A percentile compares a stretch with the other conserved stretches of the same genome.
Conservation (phyloP, 2,797 vertebrate species). For the Pterois miles region DNA sequence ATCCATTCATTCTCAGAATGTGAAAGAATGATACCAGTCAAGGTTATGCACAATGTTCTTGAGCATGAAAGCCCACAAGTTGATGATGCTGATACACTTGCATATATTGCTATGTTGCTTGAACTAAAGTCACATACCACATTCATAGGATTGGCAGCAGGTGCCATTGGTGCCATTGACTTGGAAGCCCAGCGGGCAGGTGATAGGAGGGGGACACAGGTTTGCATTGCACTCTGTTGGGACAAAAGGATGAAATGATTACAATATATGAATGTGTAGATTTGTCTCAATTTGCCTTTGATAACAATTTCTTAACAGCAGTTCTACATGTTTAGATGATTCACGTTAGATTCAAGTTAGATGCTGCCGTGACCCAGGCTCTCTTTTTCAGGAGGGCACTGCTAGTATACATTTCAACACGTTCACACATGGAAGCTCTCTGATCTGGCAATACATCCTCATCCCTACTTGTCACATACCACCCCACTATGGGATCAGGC, state of each 20-base stretch:
- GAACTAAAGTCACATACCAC: slow-evolving; percentile 74
- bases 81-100: not conserved
- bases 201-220: slow-evolving; percentile 58
- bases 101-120: not conserved
- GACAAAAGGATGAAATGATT: not conserved
- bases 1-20: too few species aligned
- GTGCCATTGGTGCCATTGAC: not conserved
- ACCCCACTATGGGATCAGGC: too few species aligned
- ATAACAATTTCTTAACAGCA: not conserved
- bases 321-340: not conserved
- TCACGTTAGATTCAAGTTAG: not conserved
- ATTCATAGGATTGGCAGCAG: slow-evolving; percentile 80
- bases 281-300: not conserved
- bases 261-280: not conserved
- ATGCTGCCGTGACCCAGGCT: not conserved
- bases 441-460: too few species aligned
- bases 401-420: not conserved
- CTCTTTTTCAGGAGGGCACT: not conserved
- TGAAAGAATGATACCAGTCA: too few species aligned
- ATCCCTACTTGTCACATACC: too few species aligned
- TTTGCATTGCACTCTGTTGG: slow-evolving; percentile 81
- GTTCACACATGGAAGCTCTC: too few species aligned
- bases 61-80: not conserved
- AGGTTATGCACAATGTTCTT: not conserved
- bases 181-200: slow-evolving; percentile 73